Evolutionary conservation across 2,113 vertebrate species (phyloP).

Genomic region (Platichthys stellatus): DNA sequence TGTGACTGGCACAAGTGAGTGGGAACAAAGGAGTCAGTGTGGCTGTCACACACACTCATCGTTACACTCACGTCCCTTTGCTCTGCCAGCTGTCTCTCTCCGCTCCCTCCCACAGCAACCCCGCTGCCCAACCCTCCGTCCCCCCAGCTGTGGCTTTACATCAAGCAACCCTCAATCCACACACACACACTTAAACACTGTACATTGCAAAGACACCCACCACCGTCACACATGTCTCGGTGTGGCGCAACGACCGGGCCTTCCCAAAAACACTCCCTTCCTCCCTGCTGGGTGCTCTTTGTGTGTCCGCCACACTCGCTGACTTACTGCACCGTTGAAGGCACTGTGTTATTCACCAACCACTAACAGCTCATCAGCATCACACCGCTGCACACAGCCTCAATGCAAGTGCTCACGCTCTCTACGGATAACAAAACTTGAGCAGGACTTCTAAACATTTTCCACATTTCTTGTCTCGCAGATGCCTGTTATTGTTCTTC

Average conservation of each 20-base stretch:
- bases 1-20: slow-evolving; percentile 77
- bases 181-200: neutral
- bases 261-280: slow-evolving; percentile 24
- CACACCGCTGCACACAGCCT: slow-evolving; percentile 53
- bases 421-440: neutral
- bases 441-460: too few relatives aligned
- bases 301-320: slow-evolving; percentile 12
- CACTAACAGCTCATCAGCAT: slow-evolving; percentile 39
- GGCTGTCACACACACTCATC: slow-evolving; percentile 69
- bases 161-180: slow-evolving; percentile 36
- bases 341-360: slow-evolving; percentile 39
- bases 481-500: slow-evolving; percentile 37
- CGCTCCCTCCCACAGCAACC: slow-evolving; percentile 44
- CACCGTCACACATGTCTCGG: slow-evolving; percentile 28
- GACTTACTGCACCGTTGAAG: slow-evolving; percentile 42
- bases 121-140: slow-evolving; percentile 51
- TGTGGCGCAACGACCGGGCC: slow-evolving; percentile 30
- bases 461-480: neutral
- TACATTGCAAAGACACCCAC: slow-evolving; percentile 16
- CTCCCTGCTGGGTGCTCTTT: slow-evolving; percentile 55
- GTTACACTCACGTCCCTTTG: slow-evolving; percentile 60
- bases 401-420: slow-evolving; percentile 37
- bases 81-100: slow-evolving; percentile 79
- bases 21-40: slow-evolving; percentile 83
- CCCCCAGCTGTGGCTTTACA: slow-evolving; percentile 69